These are phyloP conservation scores for Osmerus eperlanus DNA, from an alignment of 2,113 vertebrate genomes.

Conservation along the genomic window DNA sequence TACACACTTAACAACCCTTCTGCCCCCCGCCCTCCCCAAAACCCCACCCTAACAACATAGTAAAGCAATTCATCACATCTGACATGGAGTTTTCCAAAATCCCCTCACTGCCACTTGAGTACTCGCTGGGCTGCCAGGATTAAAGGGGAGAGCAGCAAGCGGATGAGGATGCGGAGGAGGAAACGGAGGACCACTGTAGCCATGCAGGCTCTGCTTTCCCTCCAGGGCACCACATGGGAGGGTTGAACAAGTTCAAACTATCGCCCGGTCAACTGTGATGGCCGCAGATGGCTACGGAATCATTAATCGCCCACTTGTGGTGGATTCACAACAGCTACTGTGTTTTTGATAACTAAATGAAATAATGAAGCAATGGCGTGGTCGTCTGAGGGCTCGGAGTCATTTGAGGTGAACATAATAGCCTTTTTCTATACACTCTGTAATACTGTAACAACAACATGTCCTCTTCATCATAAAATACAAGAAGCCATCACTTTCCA, in stretches of 20 bases:
- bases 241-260: conserved; percentile 1
- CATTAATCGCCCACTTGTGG: too few relatives aligned
- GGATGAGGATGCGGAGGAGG: not conserved
- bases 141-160: conserved; percentile 29
- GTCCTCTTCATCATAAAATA: not conserved
- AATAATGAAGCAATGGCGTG: not conserved
- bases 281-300: too few relatives aligned
- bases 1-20: not conserved
- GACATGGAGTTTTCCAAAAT: conserved; percentile 52
- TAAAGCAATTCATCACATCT: conserved; percentile 48
- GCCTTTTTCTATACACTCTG: not conserved
- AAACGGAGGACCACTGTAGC: conserved; percentile 17
- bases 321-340: too few relatives aligned
- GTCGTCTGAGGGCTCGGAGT: too few relatives aligned
- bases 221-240: conserved; percentile 22
- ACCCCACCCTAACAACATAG: conserved; percentile 25
- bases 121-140: conserved; percentile 35
- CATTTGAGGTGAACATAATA: not conserved
- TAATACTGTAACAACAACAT: not conserved
- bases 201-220: conserved; percentile 14
- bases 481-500: conserved; percentile 1
- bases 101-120: conserved; percentile 50
- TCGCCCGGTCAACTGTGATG: too few relatives aligned
- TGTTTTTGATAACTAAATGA: too few relatives aligned
- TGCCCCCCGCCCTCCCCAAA: conserved; percentile 17